Evolutionary conservation across 2,888 invertebrate species (phyloP), one percentile per base, ranked within the genome.

Genomic region (Pterobdella sp.): DNA sequence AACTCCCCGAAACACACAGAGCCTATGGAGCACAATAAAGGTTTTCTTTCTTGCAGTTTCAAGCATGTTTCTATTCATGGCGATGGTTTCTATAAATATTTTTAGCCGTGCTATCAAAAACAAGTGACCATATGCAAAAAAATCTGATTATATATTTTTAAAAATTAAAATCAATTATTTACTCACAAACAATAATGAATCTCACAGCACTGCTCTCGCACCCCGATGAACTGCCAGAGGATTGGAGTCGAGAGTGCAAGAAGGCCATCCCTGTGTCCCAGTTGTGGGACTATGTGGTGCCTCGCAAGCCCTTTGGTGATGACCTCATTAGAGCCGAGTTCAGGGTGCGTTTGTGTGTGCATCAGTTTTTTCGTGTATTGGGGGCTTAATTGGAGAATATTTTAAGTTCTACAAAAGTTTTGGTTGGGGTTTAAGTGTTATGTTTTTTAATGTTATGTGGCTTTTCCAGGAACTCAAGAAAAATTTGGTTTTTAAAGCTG

Each of bases 251-350:
- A 26, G 60, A 18, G 60, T 22, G n/a, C 14, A 56, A 26, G 60
- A 22, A 79, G 18, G 78, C 81, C 35, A 80, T 83, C 32, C 80
- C 79, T 72, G 81, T 82, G 4, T 81, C 81, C 72, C 80, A 82
- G 74, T 78, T 83, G 64, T 82, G 82, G 81, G 81, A 81, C 76
- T 82, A 81, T 74, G 81, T 83, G 42, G 79, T 80, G 74, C 79
- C 79, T 73, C 80, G 80, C 76, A 82, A 81, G 73, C 78, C 77
- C 63, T 80, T 80, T 74, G 79, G 79, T 49, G 76, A 78, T 69
- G 80, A 81, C 63, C 80, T 80, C 3, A 76, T 82, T 29, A 78
- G 80, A 73, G 76, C 79, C 49, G 83, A 83, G 75, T 83, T 80
- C 72, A 80, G 80, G 77, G 82, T 82, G 74, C 68, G 77, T 36